phyloP scores from a whole-genome alignment of 2,888 invertebrate species.

The Lepidochrysops patricia region DNA sequence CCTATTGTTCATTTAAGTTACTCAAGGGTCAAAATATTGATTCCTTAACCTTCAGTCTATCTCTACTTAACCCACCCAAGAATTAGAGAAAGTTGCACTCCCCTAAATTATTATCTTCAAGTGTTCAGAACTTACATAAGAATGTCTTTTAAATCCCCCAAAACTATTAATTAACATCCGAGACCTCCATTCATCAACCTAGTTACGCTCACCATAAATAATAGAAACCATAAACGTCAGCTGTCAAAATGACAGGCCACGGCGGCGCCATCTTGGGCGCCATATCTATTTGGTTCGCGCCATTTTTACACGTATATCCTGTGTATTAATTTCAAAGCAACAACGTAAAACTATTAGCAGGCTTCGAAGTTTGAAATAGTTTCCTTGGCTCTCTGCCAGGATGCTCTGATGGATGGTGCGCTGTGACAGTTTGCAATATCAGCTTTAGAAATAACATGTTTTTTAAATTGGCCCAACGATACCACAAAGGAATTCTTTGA shows the following conservation, averaged over 20 bases:
- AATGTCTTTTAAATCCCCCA: not conserved
- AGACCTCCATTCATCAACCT: not conserved
- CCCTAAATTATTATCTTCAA: not conserved
- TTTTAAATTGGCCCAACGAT: slow-evolving; percentile 4
- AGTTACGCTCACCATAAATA: not conserved
- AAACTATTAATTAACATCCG: not conserved
- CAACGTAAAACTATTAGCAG: slow-evolving; percentile 58
- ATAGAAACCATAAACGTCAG: slow-evolving; percentile 3
- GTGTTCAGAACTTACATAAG: not conserved
- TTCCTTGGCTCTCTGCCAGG: slow-evolving; percentile 59
- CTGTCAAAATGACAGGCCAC: slow-evolving; percentile 5
- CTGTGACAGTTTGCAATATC: slow-evolving; percentile 40
- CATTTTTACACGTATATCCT: slow-evolving; percentile 39
- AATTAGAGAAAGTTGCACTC: too few species aligned
- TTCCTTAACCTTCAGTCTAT: too few species aligned
- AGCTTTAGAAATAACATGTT: slow-evolving; percentile 10
- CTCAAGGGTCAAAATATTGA: too few species aligned
- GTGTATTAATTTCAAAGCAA: slow-evolving; percentile 35
- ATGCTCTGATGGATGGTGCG: slow-evolving; percentile 52
- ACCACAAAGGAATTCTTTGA: not conserved
- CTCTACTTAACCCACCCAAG: too few species aligned
- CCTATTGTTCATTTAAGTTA: too few species aligned
- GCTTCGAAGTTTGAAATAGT: slow-evolving; percentile 58
- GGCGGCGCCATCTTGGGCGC: not conserved
- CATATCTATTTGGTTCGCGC: slow-evolving; percentile 34